Percentiles rank a stretch among this genome's conserved stretches.
phyloP scores from a whole-genome alignment of 2,113 vertebrate genomes.

The Cyanoramphus novaezelandiae region DNA sequence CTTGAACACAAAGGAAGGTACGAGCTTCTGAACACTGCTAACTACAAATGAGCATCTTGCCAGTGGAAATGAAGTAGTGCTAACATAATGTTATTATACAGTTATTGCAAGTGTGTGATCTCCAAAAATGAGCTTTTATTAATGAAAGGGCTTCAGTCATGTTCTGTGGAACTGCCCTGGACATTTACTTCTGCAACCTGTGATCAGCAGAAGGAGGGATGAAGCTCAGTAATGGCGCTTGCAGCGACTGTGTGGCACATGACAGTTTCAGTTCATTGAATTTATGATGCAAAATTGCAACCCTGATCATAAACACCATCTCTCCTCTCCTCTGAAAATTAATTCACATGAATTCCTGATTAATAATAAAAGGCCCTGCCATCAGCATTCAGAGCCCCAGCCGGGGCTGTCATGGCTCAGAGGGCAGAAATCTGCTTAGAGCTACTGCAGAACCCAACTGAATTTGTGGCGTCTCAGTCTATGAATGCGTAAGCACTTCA shows the following conservation, averaged over 20 bases:
- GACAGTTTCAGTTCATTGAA: constrained; percentile 70
- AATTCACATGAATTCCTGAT: constrained; percentile 78
- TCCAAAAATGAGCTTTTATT: not conserved
- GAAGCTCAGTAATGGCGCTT: not conserved
- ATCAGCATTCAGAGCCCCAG: constrained; percentile 81
- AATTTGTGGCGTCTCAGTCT: constrained; percentile 83
- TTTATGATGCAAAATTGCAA: constrained; percentile 70
- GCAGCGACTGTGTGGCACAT: not conserved
- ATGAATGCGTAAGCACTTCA: constrained; percentile 86
- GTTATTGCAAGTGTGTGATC: not conserved
- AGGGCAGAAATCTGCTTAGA: constrained; percentile 84
- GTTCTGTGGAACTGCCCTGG: not conserved
- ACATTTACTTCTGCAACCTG: not conserved
- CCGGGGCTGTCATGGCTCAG: constrained; percentile 80
- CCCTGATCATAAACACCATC: constrained; percentile 62
- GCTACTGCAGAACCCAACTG: constrained; percentile 79
- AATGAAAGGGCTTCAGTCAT: not conserved
- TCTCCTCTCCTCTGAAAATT: constrained; percentile 71
- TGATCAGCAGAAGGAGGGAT: not conserved
- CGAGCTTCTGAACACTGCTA: not conserved
- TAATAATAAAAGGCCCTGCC: constrained; percentile 76
- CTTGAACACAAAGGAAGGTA: not conserved
- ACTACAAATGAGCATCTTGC: not conserved
- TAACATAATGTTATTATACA: not conserved
- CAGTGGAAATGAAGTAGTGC: not conserved